Percentiles rank a stretch among this genome's conserved stretches.
These are phyloP conservation scores for Tinamus major DNA, from an alignment of 2,797 vertebrate genomes.

Conservation along the genomic window DNA sequence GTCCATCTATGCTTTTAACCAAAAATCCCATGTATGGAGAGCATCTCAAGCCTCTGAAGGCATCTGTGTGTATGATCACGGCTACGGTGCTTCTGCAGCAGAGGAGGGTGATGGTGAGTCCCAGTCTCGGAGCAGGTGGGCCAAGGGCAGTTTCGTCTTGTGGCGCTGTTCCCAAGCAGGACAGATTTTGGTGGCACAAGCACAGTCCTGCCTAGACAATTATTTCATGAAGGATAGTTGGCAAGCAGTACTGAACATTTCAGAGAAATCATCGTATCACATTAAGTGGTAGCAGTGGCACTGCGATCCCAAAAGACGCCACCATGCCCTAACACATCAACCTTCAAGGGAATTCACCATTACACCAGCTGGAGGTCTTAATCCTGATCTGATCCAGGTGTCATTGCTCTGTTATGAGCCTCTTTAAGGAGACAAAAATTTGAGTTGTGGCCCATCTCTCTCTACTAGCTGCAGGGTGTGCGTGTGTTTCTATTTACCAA, in stretches of 20 bases:
- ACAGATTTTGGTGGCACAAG: neutral
- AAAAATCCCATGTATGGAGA: neutral
- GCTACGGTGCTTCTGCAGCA: neutral
- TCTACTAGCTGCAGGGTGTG: neutral
- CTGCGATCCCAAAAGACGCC: neutral
- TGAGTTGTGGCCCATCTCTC: neutral
- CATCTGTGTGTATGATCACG: neutral
- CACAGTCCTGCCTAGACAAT: neutral
- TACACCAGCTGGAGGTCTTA: rapidly evolving
- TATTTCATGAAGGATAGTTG: neutral
- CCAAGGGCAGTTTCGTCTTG: neutral
- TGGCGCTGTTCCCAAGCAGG: neutral
- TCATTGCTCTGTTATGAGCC: neutral
- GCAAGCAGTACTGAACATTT: neutral
- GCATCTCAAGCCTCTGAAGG: neutral
- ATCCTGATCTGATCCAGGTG: neutral
- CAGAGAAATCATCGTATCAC: no score
- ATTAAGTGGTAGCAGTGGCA: neutral
- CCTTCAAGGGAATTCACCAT: neutral
- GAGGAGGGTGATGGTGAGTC: neutral
- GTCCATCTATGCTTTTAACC: neutral
- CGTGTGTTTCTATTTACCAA: neutral
- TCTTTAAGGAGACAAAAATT: neutral
- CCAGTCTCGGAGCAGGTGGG: rapidly evolving
- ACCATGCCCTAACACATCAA: neutral